phyloP scores from a whole-genome alignment of 2,113 vertebrate genomes.

The Hystrix cristata region DNA sequence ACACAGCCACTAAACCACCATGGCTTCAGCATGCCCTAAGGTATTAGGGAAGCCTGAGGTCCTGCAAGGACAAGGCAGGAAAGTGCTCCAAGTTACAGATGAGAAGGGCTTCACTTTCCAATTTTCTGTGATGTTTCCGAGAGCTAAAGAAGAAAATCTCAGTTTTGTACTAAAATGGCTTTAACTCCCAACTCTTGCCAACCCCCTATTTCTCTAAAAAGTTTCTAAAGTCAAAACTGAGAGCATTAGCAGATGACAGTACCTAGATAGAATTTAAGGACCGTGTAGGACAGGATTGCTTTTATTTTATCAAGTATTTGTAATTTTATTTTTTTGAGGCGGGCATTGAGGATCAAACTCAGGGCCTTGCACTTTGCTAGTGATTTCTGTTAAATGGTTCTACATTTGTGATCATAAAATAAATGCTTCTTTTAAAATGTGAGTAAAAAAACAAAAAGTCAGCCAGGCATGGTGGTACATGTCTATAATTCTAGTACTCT shows the following conservation, averaged over 20 bases:
- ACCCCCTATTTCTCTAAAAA: not conserved
- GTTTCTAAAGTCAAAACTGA: not conserved
- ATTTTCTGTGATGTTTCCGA: not conserved
- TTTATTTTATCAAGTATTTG: conserved; percentile 15
- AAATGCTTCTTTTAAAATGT: not conserved
- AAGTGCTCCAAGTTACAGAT: not conserved
- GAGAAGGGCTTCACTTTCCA: not conserved
- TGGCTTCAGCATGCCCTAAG: not conserved
- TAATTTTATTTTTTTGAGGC: too few species aligned
- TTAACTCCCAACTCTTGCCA: not conserved
- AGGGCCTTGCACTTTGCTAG: too few species aligned
- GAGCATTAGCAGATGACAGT: not conserved
- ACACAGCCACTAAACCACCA: not conserved
- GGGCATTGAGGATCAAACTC: too few species aligned
- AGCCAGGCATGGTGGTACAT: not conserved
- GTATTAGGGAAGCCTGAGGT: not conserved
- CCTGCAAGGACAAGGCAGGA: not conserved
- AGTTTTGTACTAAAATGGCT: too few species aligned
- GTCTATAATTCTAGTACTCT: not conserved
- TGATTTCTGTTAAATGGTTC: not conserved
- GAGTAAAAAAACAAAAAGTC: not conserved
- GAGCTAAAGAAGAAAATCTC: not conserved
- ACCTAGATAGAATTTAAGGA: not conserved
- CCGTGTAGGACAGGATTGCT: not conserved
- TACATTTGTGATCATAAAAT: conserved; percentile 26